Evolutionary conservation across 2,888 invertebrate genomes (phyloP).

Genomic region (Sphaerophoria taeniata): DNA sequence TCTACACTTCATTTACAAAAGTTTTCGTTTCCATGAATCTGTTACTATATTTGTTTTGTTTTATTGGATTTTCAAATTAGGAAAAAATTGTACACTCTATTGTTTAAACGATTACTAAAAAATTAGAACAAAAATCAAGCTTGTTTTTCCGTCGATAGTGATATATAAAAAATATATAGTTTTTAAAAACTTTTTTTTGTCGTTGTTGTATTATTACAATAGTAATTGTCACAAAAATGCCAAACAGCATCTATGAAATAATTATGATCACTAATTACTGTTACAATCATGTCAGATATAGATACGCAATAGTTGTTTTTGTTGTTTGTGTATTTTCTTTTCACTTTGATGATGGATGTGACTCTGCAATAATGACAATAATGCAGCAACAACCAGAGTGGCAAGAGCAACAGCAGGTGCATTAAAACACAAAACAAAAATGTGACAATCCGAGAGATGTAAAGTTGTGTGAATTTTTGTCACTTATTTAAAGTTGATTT

Average conservation of each 20-base stretch:
- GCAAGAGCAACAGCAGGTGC: conserved; percentile 69
- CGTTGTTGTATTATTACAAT: conserved; percentile 73
- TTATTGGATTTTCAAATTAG: not conserved
- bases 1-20: conserved; percentile 59
- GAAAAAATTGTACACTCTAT: conserved; percentile 28
- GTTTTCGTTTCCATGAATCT: conserved; percentile 11
- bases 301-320: conserved; percentile 41
- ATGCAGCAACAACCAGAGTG: conserved; percentile 67
- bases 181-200: conserved; percentile 77
- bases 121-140: not conserved
- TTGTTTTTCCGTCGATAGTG: conserved; percentile 79
- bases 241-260: conserved; percentile 76
- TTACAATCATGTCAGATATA: conserved; percentile 75
- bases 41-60: conserved; percentile 12
- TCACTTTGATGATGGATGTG: conserved; percentile 70
- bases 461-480: conserved; percentile 5
- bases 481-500: not conserved
- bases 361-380: conserved; percentile 68
- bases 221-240: conserved; percentile 75
- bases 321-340: conserved; percentile 61
- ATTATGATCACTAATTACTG: conserved; percentile 74
- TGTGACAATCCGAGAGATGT: conserved; percentile 43
- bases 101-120: not conserved
- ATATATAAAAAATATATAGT: conserved; percentile 80
- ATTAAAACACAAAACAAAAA: conserved; percentile 45